Percentiles rank a stretch among this genome's conserved stretches.
phyloP scores from a whole-genome alignment of 2,797 vertebrate genomes.

The Allenopithecus nigroviridis region DNA sequence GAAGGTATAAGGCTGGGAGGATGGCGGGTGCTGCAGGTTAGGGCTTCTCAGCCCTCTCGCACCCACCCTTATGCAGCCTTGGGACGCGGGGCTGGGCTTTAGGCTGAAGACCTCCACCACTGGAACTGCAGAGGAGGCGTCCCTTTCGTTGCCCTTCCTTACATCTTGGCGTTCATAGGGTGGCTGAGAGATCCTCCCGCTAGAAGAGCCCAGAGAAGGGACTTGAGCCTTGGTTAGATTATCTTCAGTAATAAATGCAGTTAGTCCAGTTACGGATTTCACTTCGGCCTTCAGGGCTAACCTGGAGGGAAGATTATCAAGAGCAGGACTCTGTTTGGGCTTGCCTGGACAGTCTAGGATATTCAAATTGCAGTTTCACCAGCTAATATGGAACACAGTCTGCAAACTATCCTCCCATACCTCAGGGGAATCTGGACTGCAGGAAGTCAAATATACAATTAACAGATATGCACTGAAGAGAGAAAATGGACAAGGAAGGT shows the following conservation, averaged over 20 bases:
- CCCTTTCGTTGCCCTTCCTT: not conserved
- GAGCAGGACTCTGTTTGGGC: not conserved
- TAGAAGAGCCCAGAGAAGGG: not conserved
- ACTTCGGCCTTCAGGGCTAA: not conserved
- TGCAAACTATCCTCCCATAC: not conserved
- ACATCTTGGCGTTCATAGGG: not conserved
- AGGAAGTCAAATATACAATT: not conserved
- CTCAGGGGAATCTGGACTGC: not conserved
- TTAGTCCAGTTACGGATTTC: not conserved
- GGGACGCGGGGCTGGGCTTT: not conserved
- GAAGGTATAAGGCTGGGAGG: not conserved
- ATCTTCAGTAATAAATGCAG: not conserved
- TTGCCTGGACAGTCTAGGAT: not conserved
- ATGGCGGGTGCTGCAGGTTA: no score
- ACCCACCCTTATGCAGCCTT: not conserved
- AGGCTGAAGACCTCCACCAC: not conserved
- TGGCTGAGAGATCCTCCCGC: not conserved
- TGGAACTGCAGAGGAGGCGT: not conserved
- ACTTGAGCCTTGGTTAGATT: not conserved
- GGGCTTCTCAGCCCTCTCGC: not conserved
- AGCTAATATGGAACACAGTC: not conserved
- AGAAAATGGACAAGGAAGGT: not conserved
- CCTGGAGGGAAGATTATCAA: constrained; percentile 1
- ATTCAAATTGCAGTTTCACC: constrained; percentile 23
- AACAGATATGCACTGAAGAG: not conserved